Conservation (phyloP, 2,888 invertebrate species). For the Papilio protenor region DNA sequence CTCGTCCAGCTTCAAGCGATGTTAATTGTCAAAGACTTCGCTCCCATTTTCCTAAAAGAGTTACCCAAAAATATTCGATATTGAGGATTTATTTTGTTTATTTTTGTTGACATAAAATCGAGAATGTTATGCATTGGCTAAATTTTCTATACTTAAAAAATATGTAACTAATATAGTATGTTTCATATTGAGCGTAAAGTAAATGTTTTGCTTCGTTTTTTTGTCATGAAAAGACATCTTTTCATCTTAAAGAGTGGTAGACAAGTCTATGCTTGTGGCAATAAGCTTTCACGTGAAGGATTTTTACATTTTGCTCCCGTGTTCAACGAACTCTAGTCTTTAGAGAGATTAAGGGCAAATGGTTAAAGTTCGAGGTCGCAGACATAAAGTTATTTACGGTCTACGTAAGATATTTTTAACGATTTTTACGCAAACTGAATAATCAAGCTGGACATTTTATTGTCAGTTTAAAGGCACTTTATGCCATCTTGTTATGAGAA, state of each 20-base stretch:
- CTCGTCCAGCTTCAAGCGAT: slow-evolving; percentile 1
- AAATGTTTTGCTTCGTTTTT: background rate
- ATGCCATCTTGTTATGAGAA: background rate
- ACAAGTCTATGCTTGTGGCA: slow-evolving; percentile 25
- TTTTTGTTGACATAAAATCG: background rate
- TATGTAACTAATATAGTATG: background rate
- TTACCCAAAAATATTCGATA: background rate
- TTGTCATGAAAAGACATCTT: slow-evolving; percentile 31
- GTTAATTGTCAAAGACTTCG: slow-evolving; percentile 4
- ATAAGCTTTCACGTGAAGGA: slow-evolving; percentile 37
- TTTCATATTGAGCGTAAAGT: slow-evolving; percentile 2
- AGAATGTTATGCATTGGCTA: too few species aligned
- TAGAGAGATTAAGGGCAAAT: slow-evolving; percentile 28
- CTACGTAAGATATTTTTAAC: slow-evolving; percentile 6
- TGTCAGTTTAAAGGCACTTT: background rate
- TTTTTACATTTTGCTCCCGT: slow-evolving; percentile 37
- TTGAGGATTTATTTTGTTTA: background rate
- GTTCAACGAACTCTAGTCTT: slow-evolving; percentile 38
- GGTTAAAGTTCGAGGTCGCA: slow-evolving; percentile 38
- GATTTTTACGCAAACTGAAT: slow-evolving; percentile 20
- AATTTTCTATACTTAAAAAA: too few species aligned
- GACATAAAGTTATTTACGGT: slow-evolving; percentile 29
- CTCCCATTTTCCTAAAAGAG: background rate
- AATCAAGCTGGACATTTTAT: background rate
- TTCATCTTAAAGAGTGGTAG: slow-evolving; percentile 30